Evolutionary conservation across 2,113 vertebrate genomes (phyloP), one percentile per base, ranked within the genome.

Genomic region (Semnornis frantzii): DNA sequence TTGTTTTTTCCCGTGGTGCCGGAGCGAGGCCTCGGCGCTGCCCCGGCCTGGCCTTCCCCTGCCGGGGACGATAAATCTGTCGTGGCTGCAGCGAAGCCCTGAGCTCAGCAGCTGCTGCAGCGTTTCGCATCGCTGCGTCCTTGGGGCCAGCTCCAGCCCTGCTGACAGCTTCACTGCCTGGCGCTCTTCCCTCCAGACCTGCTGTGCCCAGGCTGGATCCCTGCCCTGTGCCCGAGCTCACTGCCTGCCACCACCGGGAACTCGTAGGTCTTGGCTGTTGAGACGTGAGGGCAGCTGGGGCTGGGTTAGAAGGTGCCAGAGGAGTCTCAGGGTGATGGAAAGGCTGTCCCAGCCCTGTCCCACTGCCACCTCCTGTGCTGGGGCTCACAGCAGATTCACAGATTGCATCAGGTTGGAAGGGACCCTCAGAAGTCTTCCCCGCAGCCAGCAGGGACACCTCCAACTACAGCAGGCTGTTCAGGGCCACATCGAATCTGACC

Each of bases 1-100:
- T 96, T 96, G 95, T 92, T 95, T 88, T 92, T 90, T 75, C 87
- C 92, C 91, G 12, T 62, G 71, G 81, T 73, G 86, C 78, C 39
- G 69, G 86, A 82, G 50, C 3, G 7, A 79, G 87, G 86, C 83
- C 83, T 64, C 3, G 1, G 15, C 0, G 6, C 85, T 62, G 88
- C 65, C 82, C 90, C 2, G 5, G 88, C 65, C 79, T 2, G 7
- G 85, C 90, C 76, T 92, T 93, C 90, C 85, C 82, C 71, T 87
- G 74, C 17, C 0, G 6, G 57, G 60, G 54, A 15, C 1, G 2
- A 92, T 96, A 94, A 96, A 94, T 92, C 80, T 84, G 58, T n/a
- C 9, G 3, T 21, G 44, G 27, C 75, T 52, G 57, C 14, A 59
- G 80, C 0, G 3, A 39, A 89, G 58, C 3, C 80, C 82, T 15